phyloP scores from a whole-genome alignment of 2,888 invertebrate genomes.

The Orthonevra nobilis region DNA sequence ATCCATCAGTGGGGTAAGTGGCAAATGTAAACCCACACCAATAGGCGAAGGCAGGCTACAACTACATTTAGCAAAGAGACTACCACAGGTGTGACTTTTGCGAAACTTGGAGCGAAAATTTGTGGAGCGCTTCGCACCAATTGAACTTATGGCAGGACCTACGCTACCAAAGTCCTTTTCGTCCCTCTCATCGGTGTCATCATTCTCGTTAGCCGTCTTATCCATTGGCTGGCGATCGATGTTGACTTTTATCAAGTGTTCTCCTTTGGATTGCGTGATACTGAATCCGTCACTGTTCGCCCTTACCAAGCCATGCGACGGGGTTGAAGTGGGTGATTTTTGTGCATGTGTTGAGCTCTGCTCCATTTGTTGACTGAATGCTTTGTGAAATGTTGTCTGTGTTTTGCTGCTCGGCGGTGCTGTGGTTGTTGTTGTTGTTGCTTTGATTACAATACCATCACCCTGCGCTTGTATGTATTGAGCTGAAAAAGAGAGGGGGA shows the following conservation, averaged over 20 bases:
- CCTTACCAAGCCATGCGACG: conserved; percentile 16
- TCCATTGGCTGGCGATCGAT: conserved; percentile 23
- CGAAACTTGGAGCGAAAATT: conserved; percentile 74
- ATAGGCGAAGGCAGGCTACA: conserved; percentile 71
- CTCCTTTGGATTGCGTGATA: conserved; percentile 46
- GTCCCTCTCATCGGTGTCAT: conserved; percentile 50
- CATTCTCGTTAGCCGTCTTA: conserved; percentile 5
- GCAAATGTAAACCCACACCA: conserved; percentile 47
- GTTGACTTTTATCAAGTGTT: conserved; percentile 23
- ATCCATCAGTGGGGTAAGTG: conserved; percentile 41
- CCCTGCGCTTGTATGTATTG: conserved; percentile 50
- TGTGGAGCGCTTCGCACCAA: conserved; percentile 68
- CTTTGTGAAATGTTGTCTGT: conserved; percentile 39
- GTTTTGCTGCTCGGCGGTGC: no score
- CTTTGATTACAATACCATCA: conserved; percentile 54
- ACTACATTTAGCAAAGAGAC: conserved; percentile 77
- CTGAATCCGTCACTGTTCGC: conserved; percentile 45
- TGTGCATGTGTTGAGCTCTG: conserved; percentile 18
- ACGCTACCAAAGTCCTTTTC: conserved; percentile 71
- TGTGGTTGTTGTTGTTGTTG: no score
- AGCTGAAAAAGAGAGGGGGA: conserved; percentile 24
- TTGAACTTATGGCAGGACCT: conserved; percentile 59
- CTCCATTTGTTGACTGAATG: conserved; percentile 57
- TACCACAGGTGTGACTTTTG: conserved; percentile 77
- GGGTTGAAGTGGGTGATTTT: background rate